Base-by-base conservation (phyloP, 2,888 invertebrate species). In the Hirudinaria manillensis region DNA sequence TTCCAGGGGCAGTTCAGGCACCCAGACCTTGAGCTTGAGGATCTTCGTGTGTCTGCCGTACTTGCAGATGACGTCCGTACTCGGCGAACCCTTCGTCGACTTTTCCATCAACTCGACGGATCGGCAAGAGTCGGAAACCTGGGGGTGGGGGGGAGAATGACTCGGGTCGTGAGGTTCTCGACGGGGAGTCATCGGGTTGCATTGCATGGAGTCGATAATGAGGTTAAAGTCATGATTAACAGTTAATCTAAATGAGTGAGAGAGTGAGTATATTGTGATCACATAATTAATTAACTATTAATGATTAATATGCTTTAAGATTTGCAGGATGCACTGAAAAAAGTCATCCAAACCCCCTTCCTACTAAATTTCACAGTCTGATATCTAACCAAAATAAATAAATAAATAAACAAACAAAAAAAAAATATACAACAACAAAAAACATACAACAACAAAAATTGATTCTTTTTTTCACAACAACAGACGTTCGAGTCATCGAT, bases 1-100 rank as follows among this genome's bases (percentile, higher is more conserved):
- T 83, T 94, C 93, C 76, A 97, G 87, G 0, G 94, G 93, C 82
- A 94, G 91, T 84, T 95, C 94, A 0, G 96, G 96, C 91, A 94
- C 94, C 96, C 96, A 97, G 0, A 97, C 95, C 45, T 65, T 61
- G 36, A 73, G 19, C 34, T 29, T 56, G 34, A 73, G n/a, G 19
- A 32, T n/a, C 38, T 45, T 73, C 3, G 38, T 36, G 65, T 65
- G 45, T 3, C 65, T 19, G 65, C 65, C 73, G 32, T 65, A 55
- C 65, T 73, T 51, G 73, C 29, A 32, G 27, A n/a, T 32, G 21
- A 73, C 45, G 29, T 61, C 36, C 7, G 32, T 27, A 6, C 21
- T n/a, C 4, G 51, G 36, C 4, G 73, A 73, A n/a, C 73, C 73
- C 21, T 38, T 61, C n/a, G 34, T 21, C 6, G 65, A 65, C n/a